Evolutionary conservation across 1,140 invertebrate species (phyloP), one percentile per base, ranked within the genome.

Genomic region (Drosophila murphyi): DNA sequence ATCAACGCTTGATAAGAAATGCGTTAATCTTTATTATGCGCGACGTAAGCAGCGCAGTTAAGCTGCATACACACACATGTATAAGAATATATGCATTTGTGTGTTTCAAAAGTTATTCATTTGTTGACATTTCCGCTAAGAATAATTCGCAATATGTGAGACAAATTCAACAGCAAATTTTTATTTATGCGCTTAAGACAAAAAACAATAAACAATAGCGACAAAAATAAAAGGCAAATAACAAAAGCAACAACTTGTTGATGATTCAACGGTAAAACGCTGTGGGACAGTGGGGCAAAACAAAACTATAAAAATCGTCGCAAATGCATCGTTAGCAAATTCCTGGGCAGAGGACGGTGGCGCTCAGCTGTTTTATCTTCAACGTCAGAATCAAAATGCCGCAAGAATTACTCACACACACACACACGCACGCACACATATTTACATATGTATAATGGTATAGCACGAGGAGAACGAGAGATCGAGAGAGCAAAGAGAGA

Each of bases 1-100:
- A 87, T 87, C 82, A 82, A 76, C 71, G 79, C 76, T 81, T 89
- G 83, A 88, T 88, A 88, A 88, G 83, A 88, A 88, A 88, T 88
- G 83, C 83, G 83, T 88, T 88, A 88, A 88, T 88, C 83, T 88
- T 88, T 88, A 88, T 88, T 83, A 83, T 76, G 69, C 62, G 73
- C 73, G 63, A 67, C 67, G 76, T 52, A 54, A 56, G 76, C 76
- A 88, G 80, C 76, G 69, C 69, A 72, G 73, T 72, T 72, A 55
- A 76, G 69, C 76, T 79, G 65, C 68, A 78, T 59, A 64, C 34
- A 62, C 48, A 56, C 37, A 63, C 45, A 68, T 29, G 52, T 43
- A 50, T 55, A 31, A 28, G 54, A 57, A 63, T 45, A 20, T 61
- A 29, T 51, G 34, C 29, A 35, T 45, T 10, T 41, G 35, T 34